Percentiles rank a stretch among this genome's conserved stretches.
phyloP scores from a whole-genome alignment of 1,140 invertebrate genomes.

The Bathynomus jamesi region DNA sequence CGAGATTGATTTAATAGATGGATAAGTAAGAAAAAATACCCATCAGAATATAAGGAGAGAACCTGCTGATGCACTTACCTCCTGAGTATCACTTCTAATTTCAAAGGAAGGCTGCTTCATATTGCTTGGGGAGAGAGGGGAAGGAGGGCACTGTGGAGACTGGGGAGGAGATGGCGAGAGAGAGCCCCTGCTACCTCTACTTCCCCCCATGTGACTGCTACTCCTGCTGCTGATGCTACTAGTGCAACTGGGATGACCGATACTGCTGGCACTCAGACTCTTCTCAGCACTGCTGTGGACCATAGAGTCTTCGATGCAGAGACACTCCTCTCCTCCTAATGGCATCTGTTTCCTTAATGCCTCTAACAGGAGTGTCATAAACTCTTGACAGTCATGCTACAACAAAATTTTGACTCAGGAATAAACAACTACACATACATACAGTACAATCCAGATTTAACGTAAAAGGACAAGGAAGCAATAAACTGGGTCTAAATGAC shows the following conservation, averaged over 20 bases:
- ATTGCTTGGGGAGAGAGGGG: conserved; percentile 15
- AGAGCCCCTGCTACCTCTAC: conserved; percentile 18
- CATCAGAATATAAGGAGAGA: too few species aligned
- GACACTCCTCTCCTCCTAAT: conserved; percentile 20
- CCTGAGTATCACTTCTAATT: too few species aligned
- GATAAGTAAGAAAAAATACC: too few species aligned
- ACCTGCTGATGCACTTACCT: too few species aligned
- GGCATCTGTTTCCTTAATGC: conserved; percentile 61
- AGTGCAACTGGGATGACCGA: conserved; percentile 11
- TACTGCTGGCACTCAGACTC: conserved; percentile 12
- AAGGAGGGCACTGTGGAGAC: conserved; percentile 24
- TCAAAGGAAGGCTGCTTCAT: conserved; percentile 11
- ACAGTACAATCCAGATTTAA: too few species aligned
- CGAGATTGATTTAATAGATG: too few species aligned
- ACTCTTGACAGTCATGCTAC: conserved; percentile 67
- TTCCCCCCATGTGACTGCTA: conserved; percentile 11
- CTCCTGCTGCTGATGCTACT: conserved; percentile 18
- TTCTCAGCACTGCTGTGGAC: neutral
- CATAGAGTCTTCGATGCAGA: neutral
- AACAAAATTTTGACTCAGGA: too few species aligned
- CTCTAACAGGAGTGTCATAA: conserved; percentile 59
- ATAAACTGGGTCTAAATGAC: too few species aligned
- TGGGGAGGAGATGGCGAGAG: conserved; percentile 21
- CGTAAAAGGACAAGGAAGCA: too few species aligned
- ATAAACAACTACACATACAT: too few species aligned